Evolutionary conservation across 2,113 vertebrate species (phyloP), one percentile per base, ranked within the genome.

Genomic region (Cinclus cinclus): DNA sequence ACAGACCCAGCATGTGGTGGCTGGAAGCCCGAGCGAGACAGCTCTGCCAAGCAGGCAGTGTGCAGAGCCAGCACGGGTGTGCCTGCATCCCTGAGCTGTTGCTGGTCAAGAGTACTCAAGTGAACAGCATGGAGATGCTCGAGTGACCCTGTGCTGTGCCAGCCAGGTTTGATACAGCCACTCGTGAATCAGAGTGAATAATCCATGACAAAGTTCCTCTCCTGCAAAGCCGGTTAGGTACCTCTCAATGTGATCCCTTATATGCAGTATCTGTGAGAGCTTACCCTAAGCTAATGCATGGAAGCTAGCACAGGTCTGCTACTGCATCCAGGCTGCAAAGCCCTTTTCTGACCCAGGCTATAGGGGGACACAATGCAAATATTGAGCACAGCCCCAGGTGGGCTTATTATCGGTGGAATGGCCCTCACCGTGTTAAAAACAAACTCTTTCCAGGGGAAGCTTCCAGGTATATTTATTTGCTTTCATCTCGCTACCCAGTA

Each of bases 1-100:
- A 27, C 49, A 4, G 50, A 5, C 24, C 20, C 7, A 71, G 75
- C 0, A 0, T 1, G 0, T 50, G 3, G 77, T 20, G 69, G 78
- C 78, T 88, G 6, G 0, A 39, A 91, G 93, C 84, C 24, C 3
- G 7, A 73, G 58, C 0, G 0, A 85, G 44, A 63, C 49, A 46
- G 25, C 62, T 28, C 41, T 92, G 92, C 96, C 90, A 93, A 93
- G 90, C 70, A 39, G 60, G 90, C 78, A 56, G 85, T 0, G 0
- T 3, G 8, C 2, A 2, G 75, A 79, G 88, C 87, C 92, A 85
- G 75, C 41, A 13, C 0, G 23, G 74, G 6, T 41, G 41, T 21
- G 37, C 70, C 82, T 16, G 46, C 58, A 79, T 22, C 90, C 70
- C 67, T 84, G 69, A 82, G 78, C 65, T 64, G 70, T 74, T 75